Base-by-base conservation (phyloP, 2,797 vertebrate genomes). In the Rhinichthys osculus region DNA sequence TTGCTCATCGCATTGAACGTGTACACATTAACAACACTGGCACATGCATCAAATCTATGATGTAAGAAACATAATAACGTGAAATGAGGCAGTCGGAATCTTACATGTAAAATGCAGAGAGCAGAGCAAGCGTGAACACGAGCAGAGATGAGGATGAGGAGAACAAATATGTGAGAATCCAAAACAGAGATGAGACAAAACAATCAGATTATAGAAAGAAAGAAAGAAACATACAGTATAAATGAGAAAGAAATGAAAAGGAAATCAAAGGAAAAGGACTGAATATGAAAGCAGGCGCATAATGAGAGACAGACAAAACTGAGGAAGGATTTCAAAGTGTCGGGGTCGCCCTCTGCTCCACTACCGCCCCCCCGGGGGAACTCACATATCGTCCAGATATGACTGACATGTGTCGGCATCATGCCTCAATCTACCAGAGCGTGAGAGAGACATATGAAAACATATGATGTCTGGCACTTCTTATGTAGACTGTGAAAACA, bases 231-330 rank as follows among this genome's bases (percentile, higher is more conserved):
- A 54, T 7, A 54, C 52, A 50, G 16, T 33, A 85, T 91, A 79
- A 84, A 77, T 54, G 70, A 27, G 44, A 47, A 38, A 35, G 38
- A 93, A 92, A 70, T 8, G 67, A 38, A 70, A 40, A 88, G 57
- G 64, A 33, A 83, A 83, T 84, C 74, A 86, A 95, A 94, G 93
- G 88, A 88, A 84, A 72, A 67, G 88, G 42, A 70, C 62, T 83
- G 86, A 81, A 88, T 88, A 85, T 85, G 79, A 89, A 89, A 89
- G 86, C 81, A 77, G 66, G 77, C 8, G 35, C 9, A 54, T 89
- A 89, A 90, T 89, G 85, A 86, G 87, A 89, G 69, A 73, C 87
- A 91, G 90, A 80, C 84, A 85, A 64, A 78, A 73, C 62, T 47
- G 84, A 50, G 71, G 38, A 81, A 76, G 30, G 66, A 79, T 85